phyloP scores from a whole-genome alignment of 2,797 vertebrate species.

The Anguilla anguilla region DNA sequence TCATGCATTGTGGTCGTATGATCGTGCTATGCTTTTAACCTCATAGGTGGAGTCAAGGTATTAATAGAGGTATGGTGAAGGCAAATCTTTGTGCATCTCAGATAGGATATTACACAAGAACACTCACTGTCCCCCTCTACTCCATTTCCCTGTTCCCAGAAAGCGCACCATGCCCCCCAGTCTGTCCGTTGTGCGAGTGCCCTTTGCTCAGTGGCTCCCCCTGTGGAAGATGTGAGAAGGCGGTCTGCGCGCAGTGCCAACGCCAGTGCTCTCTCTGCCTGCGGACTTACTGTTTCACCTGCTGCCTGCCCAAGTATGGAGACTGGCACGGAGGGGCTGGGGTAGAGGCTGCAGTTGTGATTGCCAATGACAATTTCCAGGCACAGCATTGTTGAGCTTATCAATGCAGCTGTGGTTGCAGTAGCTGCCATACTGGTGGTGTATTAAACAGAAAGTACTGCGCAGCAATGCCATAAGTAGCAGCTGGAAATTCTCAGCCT shows the following conservation, averaged over 20 bases:
- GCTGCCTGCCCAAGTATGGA: slow-evolving; percentile 33
- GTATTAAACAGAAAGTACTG: background rate
- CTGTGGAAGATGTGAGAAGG: slow-evolving; percentile 34
- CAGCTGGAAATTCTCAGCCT: background rate
- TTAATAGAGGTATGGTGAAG: background rate
- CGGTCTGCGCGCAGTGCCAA: slow-evolving; percentile 27
- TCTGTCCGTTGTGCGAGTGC: slow-evolving; percentile 32
- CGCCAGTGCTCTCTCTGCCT: slow-evolving; percentile 29
- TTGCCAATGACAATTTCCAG: background rate
- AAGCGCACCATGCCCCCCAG: background rate
- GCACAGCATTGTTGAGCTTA: background rate
- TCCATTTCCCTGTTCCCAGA: background rate
- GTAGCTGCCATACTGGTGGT: background rate
- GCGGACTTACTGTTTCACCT: slow-evolving; percentile 35
- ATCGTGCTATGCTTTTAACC: background rate
- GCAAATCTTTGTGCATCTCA: background rate
- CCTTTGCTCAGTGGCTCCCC: slow-evolving; percentile 18
- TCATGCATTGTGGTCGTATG: background rate
- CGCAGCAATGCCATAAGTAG: background rate
- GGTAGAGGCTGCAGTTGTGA: background rate
- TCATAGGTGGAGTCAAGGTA: background rate
- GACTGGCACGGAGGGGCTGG: too few relatives aligned
- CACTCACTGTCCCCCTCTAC: background rate
- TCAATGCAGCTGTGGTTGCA: background rate
- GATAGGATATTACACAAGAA: background rate